phyloP scores from a whole-genome alignment of 2,113 vertebrate species.

The Capreolus pygargus region DNA sequence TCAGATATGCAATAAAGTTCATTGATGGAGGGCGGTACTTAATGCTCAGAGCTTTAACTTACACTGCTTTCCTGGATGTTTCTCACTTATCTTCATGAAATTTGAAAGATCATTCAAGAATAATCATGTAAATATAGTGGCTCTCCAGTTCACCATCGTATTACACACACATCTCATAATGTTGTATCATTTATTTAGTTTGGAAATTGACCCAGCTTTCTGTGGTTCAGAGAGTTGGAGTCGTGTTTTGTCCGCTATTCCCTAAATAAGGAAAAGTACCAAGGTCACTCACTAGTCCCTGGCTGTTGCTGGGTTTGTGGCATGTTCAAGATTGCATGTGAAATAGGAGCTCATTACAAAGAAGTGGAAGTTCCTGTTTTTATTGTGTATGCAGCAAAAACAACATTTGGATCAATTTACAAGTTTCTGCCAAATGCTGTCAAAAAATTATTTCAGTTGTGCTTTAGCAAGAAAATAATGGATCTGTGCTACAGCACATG shows the following conservation, averaged over 20 bases:
- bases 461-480: background rate
- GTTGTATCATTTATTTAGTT: background rate
- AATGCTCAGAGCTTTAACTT: background rate
- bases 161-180: background rate
- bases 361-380: conserved; percentile 36
- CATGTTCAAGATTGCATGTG: conserved; percentile 41
- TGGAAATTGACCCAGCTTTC: background rate
- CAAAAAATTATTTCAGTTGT: conserved; percentile 42
- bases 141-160: background rate
- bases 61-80: background rate
- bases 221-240: background rate
- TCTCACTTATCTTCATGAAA: background rate
- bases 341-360: conserved; percentile 56
- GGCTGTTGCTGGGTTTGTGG: conserved; percentile 54
- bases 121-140: background rate
- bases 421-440: conserved; percentile 61
- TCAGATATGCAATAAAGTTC: background rate
- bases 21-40: background rate
- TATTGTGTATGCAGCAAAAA: conserved; percentile 32
- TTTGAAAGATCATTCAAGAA: background rate
- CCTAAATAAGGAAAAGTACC: background rate
- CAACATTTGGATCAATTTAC: conserved; percentile 56
- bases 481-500: background rate
- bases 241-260: background rate
- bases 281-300: conserved; percentile 15